Percentiles rank a stretch among this genome's conserved stretches.
Evolutionary conservation across 2,888 invertebrate genomes (phyloP).

Genomic region (Labia minor): DNA sequence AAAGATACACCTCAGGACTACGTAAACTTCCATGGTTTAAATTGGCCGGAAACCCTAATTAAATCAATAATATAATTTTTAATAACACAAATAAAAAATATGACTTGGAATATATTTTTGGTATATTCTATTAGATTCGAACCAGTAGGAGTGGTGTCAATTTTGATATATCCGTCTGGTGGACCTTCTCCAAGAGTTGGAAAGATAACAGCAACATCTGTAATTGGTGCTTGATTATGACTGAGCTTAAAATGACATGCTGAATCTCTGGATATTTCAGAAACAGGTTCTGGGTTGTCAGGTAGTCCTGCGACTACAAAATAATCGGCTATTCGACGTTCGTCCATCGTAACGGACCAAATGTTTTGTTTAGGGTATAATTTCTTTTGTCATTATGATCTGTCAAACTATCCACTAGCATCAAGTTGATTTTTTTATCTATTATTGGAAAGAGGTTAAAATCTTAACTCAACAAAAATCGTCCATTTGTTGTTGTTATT

Average conservation of each 20-base stretch:
- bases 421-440: too few species aligned
- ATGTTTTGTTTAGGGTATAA: too few species aligned
- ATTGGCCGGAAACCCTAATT: constrained; percentile 70
- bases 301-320: constrained; percentile 96
- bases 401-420: too few species aligned
- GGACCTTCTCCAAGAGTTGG: constrained; percentile 75
- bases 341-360: constrained; percentile 52
- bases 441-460: too few species aligned
- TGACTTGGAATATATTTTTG: neutral
- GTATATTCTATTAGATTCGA: too few species aligned
- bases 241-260: constrained; percentile 68
- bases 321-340: constrained; percentile 87
- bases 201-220: constrained; percentile 87
- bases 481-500: too few species aligned
- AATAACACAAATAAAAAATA: neutral
- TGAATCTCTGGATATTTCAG: constrained; percentile 64
- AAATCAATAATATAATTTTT: constrained; percentile 15
- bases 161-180: constrained; percentile 63
- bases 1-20: constrained; percentile 85
- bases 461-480: too few species aligned
- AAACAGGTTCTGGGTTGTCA: constrained; percentile 62
- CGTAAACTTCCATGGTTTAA: constrained; percentile 94
- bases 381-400: too few species aligned
- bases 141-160: constrained; percentile 69
- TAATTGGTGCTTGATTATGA: constrained; percentile 82